These are phyloP conservation scores for Polymixis lichenea DNA, from an alignment of 2,888 invertebrate species.

Conservation along the genomic window DNA sequence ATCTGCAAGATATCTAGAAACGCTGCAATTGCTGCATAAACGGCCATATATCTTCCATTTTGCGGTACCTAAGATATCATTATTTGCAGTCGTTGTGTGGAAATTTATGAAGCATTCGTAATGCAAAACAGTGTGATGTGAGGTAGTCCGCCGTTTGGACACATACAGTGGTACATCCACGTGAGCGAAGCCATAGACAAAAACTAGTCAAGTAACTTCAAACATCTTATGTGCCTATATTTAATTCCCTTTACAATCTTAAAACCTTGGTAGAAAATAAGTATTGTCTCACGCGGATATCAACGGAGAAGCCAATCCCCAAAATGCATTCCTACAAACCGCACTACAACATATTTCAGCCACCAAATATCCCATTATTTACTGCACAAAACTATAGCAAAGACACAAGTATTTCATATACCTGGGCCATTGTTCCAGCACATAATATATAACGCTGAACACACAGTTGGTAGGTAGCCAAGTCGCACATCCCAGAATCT, in stretches of 20 bases:
- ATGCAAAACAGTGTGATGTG: too few relatives aligned
- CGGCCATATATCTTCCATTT: too few relatives aligned
- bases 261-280: background rate
- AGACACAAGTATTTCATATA: constrained; percentile 53
- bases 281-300: background rate
- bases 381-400: constrained; percentile 18
- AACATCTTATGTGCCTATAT: background rate
- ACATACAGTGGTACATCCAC: background rate
- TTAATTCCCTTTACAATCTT: background rate
- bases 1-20: too few relatives aligned
- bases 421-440: constrained; percentile 46
- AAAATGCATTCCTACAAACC: background rate
- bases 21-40: too few relatives aligned
- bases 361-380: constrained; percentile 25
- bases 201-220: background rate
- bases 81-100: too few relatives aligned
- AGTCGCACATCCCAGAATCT: constrained; percentile 39
- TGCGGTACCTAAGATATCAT: too few relatives aligned
- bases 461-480: constrained; percentile 59
- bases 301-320: background rate
- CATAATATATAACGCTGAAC: constrained; percentile 47
- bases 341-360: background rate
- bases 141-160: too few relatives aligned
- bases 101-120: too few relatives aligned
- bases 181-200: background rate